These are phyloP conservation scores for Alentia gelatinosa DNA, from an alignment of 2,888 invertebrate genomes.

Conservation along the genomic window DNA sequence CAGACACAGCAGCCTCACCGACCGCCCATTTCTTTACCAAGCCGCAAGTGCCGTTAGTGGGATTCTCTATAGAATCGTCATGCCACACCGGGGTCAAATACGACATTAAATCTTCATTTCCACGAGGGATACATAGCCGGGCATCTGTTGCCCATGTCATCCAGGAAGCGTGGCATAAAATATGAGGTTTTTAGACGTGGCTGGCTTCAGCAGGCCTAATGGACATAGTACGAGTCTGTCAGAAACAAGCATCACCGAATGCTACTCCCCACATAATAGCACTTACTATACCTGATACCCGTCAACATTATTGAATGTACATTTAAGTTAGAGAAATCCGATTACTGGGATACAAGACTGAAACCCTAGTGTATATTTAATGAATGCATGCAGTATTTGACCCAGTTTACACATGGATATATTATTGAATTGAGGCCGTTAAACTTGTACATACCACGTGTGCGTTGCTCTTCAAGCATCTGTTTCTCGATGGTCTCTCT, in stretches of 20 bases:
- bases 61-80: not conserved
- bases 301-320: too few relatives aligned
- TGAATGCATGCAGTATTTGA: too few relatives aligned
- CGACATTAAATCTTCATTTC: slow-evolving; percentile 24
- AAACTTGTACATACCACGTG: slow-evolving; percentile 89
- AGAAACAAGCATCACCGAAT: too few relatives aligned
- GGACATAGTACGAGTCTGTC: slow-evolving; percentile 1
- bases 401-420: too few relatives aligned
- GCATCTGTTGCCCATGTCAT: not conserved
- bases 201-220: not conserved
- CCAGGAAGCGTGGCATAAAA: not conserved
- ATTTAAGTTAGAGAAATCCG: too few relatives aligned
- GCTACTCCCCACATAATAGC: too few relatives aligned
- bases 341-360: too few relatives aligned
- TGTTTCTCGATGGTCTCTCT: slow-evolving; percentile 96
- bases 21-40: not conserved
- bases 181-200: not conserved
- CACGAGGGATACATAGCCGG: not conserved
- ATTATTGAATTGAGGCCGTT: too few relatives aligned
- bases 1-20: not conserved
- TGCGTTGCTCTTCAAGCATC: slow-evolving; percentile 95
- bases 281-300: too few relatives aligned
- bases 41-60: not conserved
- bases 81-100: not conserved
- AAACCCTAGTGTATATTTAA: too few relatives aligned